A percentile compares a stretch with the other conserved stretches of the same genome.
These are phyloP conservation scores for Chamaea fasciata DNA, from an alignment of 2,113 vertebrate genomes.

Conservation along the genomic window DNA sequence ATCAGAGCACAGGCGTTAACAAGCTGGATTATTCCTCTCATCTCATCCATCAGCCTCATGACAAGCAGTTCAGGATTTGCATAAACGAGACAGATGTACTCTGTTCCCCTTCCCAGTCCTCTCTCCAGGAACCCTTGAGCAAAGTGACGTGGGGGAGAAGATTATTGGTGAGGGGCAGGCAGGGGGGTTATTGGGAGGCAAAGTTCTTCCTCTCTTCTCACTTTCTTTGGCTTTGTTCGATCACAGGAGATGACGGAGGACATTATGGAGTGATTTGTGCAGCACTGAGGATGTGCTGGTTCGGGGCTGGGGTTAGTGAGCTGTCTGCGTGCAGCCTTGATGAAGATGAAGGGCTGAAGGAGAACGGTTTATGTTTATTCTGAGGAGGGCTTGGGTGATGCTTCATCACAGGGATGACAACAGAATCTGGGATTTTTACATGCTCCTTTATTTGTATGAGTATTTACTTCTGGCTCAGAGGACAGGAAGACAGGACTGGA, in stretches of 20 bases:
- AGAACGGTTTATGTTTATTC: neutral
- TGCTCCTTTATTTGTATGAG: neutral
- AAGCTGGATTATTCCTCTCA: neutral
- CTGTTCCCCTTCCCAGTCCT: neutral
- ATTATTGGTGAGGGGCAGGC: neutral
- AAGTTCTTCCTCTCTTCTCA: neutral
- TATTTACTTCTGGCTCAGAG: neutral
- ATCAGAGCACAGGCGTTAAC: neutral
- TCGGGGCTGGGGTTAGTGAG: neutral
- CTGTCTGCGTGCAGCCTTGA: slow-evolving; percentile 20
- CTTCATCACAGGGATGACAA: slow-evolving; percentile 17
- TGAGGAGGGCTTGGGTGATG: neutral
- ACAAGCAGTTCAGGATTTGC: neutral
- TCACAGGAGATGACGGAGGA: neutral
- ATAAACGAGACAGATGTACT: neutral
- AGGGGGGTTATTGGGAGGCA: neutral
- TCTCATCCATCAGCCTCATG: slow-evolving; percentile 3
- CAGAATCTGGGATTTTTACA: neutral
- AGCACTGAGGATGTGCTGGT: neutral
- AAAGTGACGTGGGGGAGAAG: neutral
- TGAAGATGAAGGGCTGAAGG: slow-evolving; percentile 22
- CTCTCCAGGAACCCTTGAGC: neutral
- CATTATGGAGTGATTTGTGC: neutral
- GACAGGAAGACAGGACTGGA: neutral
- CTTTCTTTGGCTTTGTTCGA: neutral